Conservation (phyloP, 2,888 invertebrate genomes). For the Chorisops tibialis region DNA sequence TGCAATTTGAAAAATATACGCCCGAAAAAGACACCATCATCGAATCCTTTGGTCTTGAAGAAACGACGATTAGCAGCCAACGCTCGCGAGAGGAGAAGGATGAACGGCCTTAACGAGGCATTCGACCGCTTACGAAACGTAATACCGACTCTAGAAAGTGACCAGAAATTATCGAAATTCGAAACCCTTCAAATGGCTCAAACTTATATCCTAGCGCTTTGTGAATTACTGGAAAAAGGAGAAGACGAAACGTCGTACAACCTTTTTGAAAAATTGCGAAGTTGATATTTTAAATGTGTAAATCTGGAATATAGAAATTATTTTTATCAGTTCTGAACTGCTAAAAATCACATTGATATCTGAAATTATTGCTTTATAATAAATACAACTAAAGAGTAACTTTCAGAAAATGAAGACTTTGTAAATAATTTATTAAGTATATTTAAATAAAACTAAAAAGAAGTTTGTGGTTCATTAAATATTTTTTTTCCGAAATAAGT, state of each 20-base stretch:
- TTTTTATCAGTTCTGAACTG: too few relatives aligned
- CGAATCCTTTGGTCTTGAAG: slow-evolving; percentile 58
- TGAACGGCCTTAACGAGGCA: slow-evolving; percentile 74
- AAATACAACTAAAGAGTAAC: too few relatives aligned
- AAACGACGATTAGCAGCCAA: slow-evolving; percentile 68
- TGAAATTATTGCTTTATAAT: too few relatives aligned
- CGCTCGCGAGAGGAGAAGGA: slow-evolving; percentile 68
- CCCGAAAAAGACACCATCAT: slow-evolving; percentile 42
- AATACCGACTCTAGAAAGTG: slow-evolving; percentile 66
- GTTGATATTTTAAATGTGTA: too few relatives aligned
- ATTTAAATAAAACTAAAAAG: too few relatives aligned
- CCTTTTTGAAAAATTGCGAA: slow-evolving; percentile 30
- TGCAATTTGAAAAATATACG: background rate
- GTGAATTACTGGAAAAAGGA: slow-evolving; percentile 59
- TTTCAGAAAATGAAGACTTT: too few relatives aligned
- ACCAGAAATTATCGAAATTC: slow-evolving; percentile 71
- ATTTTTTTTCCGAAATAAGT: too few relatives aligned
- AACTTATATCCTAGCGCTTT: slow-evolving; percentile 67
- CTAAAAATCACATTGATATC: too few relatives aligned
- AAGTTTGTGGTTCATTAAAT: too few relatives aligned
- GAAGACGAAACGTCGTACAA: slow-evolving; percentile 36
- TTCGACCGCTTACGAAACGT: slow-evolving; percentile 70
- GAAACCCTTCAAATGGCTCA: slow-evolving; percentile 79
- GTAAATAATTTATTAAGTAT: too few relatives aligned
- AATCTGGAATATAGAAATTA: too few relatives aligned